These are phyloP conservation scores for Enhydra lutris DNA, from an alignment of 2,113 vertebrate species.

Conservation along the genomic window DNA sequence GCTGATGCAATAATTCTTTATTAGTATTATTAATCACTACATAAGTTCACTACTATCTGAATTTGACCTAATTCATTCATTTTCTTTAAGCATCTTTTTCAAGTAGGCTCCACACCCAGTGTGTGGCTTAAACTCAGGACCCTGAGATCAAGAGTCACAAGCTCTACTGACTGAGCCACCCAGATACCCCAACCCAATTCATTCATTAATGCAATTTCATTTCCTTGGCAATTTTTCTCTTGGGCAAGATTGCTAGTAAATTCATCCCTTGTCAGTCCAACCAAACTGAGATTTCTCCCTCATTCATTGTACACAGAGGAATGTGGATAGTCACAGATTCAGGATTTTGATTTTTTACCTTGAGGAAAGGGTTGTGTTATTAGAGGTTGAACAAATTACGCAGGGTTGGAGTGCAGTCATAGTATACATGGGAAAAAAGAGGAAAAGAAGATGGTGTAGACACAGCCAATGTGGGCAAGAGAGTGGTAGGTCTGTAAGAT, in stretches of 20 bases:
- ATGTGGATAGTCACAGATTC: background rate
- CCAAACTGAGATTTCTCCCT: background rate
- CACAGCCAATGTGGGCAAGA: background rate
- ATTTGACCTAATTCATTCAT: background rate
- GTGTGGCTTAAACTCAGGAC: background rate
- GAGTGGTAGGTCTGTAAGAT: background rate
- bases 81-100: background rate
- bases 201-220: background rate
- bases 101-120: background rate
- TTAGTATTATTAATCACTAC: background rate
- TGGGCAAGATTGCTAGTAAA: background rate
- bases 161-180: background rate
- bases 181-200: background rate
- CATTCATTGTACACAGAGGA: background rate
- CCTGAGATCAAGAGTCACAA: background rate
- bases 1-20: background rate
- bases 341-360: background rate
- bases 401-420: background rate
- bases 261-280: background rate
- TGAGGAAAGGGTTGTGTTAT: background rate
- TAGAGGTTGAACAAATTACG: background rate
- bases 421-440: accelerated
- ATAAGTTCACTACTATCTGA: background rate
- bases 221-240: background rate
- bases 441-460: no score